Evolutionary conservation across 2,888 invertebrate genomes (phyloP), one percentile per base, ranked within the genome.

Genomic region (Tuta absoluta): DNA sequence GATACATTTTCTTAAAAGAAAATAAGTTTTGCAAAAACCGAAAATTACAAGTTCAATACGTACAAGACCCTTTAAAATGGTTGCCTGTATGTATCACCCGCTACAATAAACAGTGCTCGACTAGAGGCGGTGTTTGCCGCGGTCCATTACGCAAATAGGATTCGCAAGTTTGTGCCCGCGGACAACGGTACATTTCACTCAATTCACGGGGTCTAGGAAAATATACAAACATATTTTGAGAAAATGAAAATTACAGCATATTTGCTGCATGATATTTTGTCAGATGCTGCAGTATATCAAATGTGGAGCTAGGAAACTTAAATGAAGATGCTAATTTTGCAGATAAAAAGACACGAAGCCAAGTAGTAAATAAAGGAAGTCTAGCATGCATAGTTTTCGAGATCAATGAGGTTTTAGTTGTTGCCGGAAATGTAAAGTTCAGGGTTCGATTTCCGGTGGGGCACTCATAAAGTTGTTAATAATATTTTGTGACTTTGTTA

Each of bases 141-240:
- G 51, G 21, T 12, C 23, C 51, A 51, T 51, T 51, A 23, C 4
- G 23, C 51, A 51, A 51, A 51, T 51, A 21, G 51, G 51, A 51
- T 51, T 21, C 23, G 21, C 23, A 19, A 51, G 17, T 1, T 45
- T 45, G n/a, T 45, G 45, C n/a, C 41, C n/a, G n/a, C 45, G 45
- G 45, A 45, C 41, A 41, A 3, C 17, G 45, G 7, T 45, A 17
- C 45, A 45, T 45, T 45, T 45, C 45, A 45, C 17, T 17, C 45
- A 17, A n/a, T n/a, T 45, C 45, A 45, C 45, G 45, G 8, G 45
- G 11, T 45, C 45, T 45, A n/a, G 8, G 45, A 45, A 45, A 45
- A 45, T n/a, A 45, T 33, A 33, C 8, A 45, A 45, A 45, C n/a
- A n/a, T 17, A 45, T 45, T 45, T 41, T 17, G n/a, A 2, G n/a